phyloP scores from a whole-genome alignment of 2,797 vertebrate species.

The Amblyraja radiata region DNA sequence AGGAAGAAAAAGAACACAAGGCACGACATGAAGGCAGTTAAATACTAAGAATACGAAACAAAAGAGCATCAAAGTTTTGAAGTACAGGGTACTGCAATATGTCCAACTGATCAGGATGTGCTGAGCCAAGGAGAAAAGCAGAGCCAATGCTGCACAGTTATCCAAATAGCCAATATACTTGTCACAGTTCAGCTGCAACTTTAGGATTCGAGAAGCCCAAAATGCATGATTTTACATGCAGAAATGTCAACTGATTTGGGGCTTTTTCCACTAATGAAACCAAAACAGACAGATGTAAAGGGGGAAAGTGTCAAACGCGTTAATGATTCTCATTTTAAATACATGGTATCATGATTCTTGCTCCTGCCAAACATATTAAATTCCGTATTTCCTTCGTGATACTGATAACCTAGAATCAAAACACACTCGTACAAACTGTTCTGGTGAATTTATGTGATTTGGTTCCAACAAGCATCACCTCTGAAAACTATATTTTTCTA shows the following conservation, averaged over 20 bases:
- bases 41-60: too few relatives aligned
- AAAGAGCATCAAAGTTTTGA: too few relatives aligned
- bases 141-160: background rate
- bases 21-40: too few relatives aligned
- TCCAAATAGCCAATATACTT: background rate
- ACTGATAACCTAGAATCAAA: background rate
- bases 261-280: background rate
- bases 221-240: background rate
- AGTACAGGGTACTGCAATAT: too few relatives aligned
- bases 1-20: too few relatives aligned
- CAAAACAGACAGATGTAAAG: background rate
- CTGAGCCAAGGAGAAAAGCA: too few relatives aligned
- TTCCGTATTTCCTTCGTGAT: background rate
- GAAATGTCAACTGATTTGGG: constrained; percentile 8
- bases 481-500: background rate
- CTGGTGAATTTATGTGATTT: background rate
- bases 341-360: background rate
- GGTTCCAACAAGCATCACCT: background rate
- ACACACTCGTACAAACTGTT: background rate
- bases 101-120: too few relatives aligned
- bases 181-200: background rate
- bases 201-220: background rate
- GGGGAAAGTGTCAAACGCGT: background rate
- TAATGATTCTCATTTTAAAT: background rate
- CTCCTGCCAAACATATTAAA: background rate